phyloP scores from a whole-genome alignment of 2,113 vertebrate species.

The Ptyas mucosa region DNA sequence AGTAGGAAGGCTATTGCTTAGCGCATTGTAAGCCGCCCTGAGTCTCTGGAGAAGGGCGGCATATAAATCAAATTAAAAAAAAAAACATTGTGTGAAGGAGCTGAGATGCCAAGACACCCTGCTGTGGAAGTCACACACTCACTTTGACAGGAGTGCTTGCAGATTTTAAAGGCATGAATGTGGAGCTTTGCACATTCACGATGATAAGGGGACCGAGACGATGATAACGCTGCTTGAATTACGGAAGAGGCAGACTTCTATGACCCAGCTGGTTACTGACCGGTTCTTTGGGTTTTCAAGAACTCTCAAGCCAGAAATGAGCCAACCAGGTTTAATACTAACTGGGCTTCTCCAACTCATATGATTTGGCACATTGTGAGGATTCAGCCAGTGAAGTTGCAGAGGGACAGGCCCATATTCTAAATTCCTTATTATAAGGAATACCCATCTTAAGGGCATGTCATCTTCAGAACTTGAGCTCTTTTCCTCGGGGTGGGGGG shows the following conservation, averaged over 20 bases:
- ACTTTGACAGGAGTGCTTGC: not conserved
- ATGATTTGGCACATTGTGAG: not conserved
- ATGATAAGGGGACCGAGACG: accelerated
- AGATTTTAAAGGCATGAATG: too few relatives aligned
- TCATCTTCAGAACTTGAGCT: not conserved
- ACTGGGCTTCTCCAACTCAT: not conserved
- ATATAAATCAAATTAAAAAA: too few relatives aligned
- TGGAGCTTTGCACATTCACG: not conserved
- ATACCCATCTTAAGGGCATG: not conserved
- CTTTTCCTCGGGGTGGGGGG: not conserved
- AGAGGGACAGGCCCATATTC: not conserved
- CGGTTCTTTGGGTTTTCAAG: not conserved
- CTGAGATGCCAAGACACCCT: not conserved
- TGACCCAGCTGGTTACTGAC: not conserved
- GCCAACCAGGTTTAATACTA: not conserved
- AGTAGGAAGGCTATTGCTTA: too few relatives aligned
- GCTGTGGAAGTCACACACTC: not conserved
- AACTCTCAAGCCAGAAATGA: not conserved
- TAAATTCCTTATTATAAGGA: too few relatives aligned
- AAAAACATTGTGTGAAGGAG: not conserved
- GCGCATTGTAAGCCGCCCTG: too few relatives aligned
- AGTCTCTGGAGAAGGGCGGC: too few relatives aligned
- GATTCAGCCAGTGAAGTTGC: not conserved
- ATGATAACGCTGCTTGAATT: too few relatives aligned
- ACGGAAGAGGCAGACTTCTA: not conserved